Conservation (phyloP, 2,797 vertebrate genomes). For the Erethizon dorsatum region DNA sequence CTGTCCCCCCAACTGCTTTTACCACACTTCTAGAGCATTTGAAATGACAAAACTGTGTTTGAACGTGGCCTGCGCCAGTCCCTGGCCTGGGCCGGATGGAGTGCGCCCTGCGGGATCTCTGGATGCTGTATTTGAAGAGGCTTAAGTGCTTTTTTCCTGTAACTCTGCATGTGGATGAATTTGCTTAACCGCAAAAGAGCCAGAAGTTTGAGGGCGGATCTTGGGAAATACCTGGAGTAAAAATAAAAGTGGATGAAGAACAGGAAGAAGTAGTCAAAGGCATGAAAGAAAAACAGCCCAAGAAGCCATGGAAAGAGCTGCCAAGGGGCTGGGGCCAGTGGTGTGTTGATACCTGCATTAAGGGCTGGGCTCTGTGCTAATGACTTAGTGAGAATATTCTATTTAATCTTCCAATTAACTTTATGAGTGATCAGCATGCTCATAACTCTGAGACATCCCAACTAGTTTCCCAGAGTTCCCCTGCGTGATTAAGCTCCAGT, state of each 20-base stretch:
- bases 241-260: background rate
- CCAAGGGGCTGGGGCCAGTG: background rate
- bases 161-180: background rate
- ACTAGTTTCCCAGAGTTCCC: background rate
- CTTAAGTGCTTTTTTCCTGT: constrained; percentile 27
- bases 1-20: background rate
- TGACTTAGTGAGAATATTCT: background rate
- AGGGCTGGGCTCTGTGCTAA: background rate
- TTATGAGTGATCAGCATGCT: constrained; percentile 6
- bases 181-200: constrained; percentile 1
- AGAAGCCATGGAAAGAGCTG: background rate
- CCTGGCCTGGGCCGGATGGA: background rate
- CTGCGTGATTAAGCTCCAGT: background rate
- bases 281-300: background rate
- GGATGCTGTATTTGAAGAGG: background rate
- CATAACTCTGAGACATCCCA: background rate
- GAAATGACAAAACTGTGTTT: background rate
- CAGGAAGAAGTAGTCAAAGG: constrained; percentile 39
- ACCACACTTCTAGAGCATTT: background rate
- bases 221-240: constrained; percentile 37
- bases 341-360: background rate
- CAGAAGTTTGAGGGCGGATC: background rate
- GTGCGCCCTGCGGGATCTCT: background rate
- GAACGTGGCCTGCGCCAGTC: background rate
- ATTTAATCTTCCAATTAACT: constrained; percentile 49